Base-by-base conservation (phyloP, 2,797 vertebrate genomes). In the Linurgus olivaceus region DNA sequence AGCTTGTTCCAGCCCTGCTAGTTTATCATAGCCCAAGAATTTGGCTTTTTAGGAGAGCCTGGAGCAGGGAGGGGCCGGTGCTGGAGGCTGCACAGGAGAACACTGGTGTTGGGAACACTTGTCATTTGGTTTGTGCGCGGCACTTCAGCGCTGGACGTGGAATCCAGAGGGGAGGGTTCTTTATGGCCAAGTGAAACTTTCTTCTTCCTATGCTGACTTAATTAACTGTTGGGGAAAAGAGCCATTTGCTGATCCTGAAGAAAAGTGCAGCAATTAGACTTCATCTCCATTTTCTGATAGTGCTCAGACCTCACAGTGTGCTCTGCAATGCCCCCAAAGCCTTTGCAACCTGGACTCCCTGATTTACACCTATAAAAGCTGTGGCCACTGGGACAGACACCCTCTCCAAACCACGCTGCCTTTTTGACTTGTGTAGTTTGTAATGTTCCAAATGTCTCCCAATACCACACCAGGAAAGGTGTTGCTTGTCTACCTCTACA, bases 131-230 rank as follows among this genome's bases (percentile, higher is more conserved):
- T 86, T 59, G 45, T 89, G 10, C 6, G 17, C 10, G 4, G 42
- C 66, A 61, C 62, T 65, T 81, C 74, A 38, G 0, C 0, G 0
- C 0, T 0, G 57, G 47, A 17, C 0, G 2, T 17, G 74, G 78
- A 57, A 45, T 47, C 67, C 37, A 16, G 55, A 59, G 65, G 67
- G 35, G 47, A 42, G 51, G 2, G 3, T 2, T 25, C 62, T 78
- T 58, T 16, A 19, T 4, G 35, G 89, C 89, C 89, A 89, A 92
- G 66, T 9, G 65, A 85, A 95, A 94, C 59, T 73, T 86, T 68
- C 78, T 66, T 42, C 44, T 76, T 75, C 20, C 55, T 62, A 9
- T 15, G 35, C 47, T 54, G 72, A 25, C 63, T 63, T 68, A 86
- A 76, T 82, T 78, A 78, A 52, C 77, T 91, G 87, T 10, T 57